Evolutionary conservation across 2,888 invertebrate species (phyloP).

Genomic region (Nemotelus nigrinus): DNA sequence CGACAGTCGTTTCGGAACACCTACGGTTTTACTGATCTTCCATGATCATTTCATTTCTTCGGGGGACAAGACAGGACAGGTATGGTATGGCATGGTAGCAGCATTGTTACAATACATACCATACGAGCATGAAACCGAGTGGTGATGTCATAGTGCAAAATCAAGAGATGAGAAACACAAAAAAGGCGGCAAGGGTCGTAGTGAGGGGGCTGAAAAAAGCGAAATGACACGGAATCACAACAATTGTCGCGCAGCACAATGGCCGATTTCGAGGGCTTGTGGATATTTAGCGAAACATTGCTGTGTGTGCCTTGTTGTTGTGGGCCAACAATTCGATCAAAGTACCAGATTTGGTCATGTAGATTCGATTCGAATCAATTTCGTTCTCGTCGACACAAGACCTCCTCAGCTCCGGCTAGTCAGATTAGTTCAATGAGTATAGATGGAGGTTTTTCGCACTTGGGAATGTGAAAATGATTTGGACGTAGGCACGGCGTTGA

Average conservation of each 20-base stretch:
- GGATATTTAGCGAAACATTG: background rate
- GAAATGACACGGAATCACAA: conserved; percentile 7
- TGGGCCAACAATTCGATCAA: conserved; percentile 11
- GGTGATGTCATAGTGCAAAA: conserved; percentile 20
- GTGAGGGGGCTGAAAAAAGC: background rate
- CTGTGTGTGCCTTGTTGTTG: background rate
- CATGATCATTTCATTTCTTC: background rate
- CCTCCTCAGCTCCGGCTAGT: background rate
- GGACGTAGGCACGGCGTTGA: conserved; percentile 14
- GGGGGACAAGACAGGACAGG: background rate
- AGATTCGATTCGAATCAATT: conserved; percentile 13
- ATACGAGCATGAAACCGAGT: background rate
- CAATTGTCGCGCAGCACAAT: background rate
- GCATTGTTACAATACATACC: background rate
- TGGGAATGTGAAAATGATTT: conserved; percentile 21
- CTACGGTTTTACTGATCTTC: conserved; percentile 3
- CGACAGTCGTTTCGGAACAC: conserved; percentile 31
- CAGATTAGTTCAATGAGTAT: background rate
- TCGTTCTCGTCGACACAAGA: background rate
- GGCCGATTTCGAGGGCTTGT: background rate
- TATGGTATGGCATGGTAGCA: background rate
- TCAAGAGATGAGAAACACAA: background rate
- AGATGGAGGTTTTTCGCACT: conserved; percentile 35
- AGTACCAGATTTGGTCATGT: conserved; percentile 29
- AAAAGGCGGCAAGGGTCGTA: background rate